Base-by-base conservation (phyloP, 2,797 vertebrate species). In the Catamblyrhynchus diadema region DNA sequence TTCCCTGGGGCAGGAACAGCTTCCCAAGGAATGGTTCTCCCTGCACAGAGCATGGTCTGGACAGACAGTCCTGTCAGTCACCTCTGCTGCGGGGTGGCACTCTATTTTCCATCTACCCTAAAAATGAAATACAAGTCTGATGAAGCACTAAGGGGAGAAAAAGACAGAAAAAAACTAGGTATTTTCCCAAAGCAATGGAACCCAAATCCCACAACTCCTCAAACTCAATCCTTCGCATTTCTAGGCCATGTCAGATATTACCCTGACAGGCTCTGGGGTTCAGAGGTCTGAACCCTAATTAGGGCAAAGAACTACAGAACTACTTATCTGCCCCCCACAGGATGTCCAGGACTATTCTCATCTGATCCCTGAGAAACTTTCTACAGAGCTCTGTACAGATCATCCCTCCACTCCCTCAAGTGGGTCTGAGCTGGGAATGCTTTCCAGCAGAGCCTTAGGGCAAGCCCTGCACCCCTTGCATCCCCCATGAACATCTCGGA, bases 11-110 rank as follows among this genome's bases (percentile, higher is more conserved):
- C 90, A 93, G 77, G 65, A 85, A 82, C 69, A 39, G 45, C 93
- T 91, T 89, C 77, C 54, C 41, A 69, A 92, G 73, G 39, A 88
- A 93, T 11, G 22, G 64, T 56, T 94, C 91, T 80, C 78, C 35
- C 44, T 21, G 13, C 66, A 64, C 2, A 9, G 77, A 91, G 93
- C 65, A 51, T 54, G 65, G 50, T 10, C 66, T 62, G 60, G 37
- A 45, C 42, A 65, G 44, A 81, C 48, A 81, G 45, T 53, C 50
- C 82, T 39, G 69, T 78, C 95, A 66, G 56, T 87, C 87, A 74
- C 21, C 45, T 56, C 67, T 39, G 78, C 51, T 50, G 60, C 75
- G 41, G 45, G 27, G 69, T 67, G 89, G 42, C 77, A 77, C 51
- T 3, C 21, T 56, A 30, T 61, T 72, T 50, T 33, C 22, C 28